phyloP scores from a whole-genome alignment of 2,113 vertebrate species.

The Coryphaenoides rupestris region DNA sequence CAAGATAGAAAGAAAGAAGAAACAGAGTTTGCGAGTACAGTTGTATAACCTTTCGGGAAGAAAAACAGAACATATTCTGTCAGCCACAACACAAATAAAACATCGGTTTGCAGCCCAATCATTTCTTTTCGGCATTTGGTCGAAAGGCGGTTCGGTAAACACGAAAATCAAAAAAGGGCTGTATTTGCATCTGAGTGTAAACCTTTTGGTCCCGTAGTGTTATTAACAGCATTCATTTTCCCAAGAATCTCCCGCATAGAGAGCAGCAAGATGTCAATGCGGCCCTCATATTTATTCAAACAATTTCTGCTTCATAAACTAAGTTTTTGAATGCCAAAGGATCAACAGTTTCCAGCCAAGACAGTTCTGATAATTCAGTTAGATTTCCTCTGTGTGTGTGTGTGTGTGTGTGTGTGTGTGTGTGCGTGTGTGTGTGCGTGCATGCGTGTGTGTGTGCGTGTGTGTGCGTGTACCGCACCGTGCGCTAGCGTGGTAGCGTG shows the following conservation, averaged over 20 bases:
- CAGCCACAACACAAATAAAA: slow-evolving; percentile 12
- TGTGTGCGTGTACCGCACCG: neutral
- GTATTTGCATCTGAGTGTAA: slow-evolving; percentile 17
- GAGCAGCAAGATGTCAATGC: slow-evolving; percentile 23
- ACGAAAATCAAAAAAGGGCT: slow-evolving; percentile 11
- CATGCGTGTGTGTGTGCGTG: too few species aligned
- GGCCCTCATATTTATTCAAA: slow-evolving; percentile 18
- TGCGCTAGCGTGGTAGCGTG: neutral
- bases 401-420: too few species aligned
- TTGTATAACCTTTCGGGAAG: neutral
- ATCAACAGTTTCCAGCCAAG: slow-evolving; percentile 39
- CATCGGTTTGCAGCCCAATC: slow-evolving; percentile 32
- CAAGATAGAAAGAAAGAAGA: neutral
- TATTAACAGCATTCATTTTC: slow-evolving; percentile 28
- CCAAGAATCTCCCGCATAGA: slow-evolving; percentile 8
- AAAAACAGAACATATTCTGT: slow-evolving; percentile 20
- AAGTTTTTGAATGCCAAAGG: neutral
- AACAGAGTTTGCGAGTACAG: too few species aligned
- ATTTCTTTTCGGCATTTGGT: slow-evolving; percentile 33
- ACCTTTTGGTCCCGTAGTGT: slow-evolving; percentile 32
- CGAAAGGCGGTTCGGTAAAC: neutral
- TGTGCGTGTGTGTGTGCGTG: neutral
- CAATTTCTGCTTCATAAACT: slow-evolving; percentile 20
- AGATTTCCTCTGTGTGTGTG: slow-evolving; percentile 13
- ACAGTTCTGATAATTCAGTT: slow-evolving; percentile 27